Evolutionary conservation across 1,140 invertebrate species (phyloP).

Genomic region (Lasaia peninsularis): DNA sequence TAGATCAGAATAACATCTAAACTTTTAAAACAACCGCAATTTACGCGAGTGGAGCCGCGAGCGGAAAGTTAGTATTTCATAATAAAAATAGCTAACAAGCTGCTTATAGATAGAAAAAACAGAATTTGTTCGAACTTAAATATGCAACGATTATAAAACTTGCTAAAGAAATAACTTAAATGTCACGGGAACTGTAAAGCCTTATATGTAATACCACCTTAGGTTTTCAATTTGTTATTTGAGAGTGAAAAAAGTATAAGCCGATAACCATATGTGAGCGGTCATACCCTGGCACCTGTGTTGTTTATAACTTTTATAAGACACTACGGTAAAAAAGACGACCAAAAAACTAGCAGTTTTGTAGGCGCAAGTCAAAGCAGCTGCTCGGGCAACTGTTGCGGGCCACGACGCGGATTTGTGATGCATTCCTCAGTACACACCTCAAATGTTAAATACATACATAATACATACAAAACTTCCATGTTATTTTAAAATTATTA

Average conservation of each 20-base stretch:
- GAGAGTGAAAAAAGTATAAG: slow-evolving; percentile 25
- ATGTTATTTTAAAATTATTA: too few species aligned
- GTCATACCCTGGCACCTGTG: slow-evolving; percentile 71
- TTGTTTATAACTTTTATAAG: slow-evolving; percentile 76
- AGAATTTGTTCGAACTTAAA: too few species aligned
- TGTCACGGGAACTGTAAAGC: slow-evolving; percentile 6
- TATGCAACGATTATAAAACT: too few species aligned
- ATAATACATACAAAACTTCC: too few species aligned
- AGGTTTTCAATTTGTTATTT: slow-evolving; percentile 16
- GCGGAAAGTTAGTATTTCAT: too few species aligned
- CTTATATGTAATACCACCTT: slow-evolving; percentile 11
- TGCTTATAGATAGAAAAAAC: too few species aligned
- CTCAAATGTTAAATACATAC: slow-evolving; percentile 50
- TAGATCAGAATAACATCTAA: too few species aligned
- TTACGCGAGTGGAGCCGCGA: too few species aligned
- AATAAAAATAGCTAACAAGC: too few species aligned
- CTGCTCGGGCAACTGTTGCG: slow-evolving; percentile 71
- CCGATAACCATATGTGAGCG: slow-evolving; percentile 70
- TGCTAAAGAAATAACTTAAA: not conserved
- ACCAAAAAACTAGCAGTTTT: slow-evolving; percentile 70
- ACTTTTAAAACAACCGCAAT: too few species aligned
- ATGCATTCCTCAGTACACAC: too few species aligned
- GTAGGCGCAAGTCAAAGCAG: slow-evolving; percentile 62
- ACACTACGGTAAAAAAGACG: slow-evolving; percentile 67
- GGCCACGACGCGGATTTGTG: slow-evolving; percentile 62